Percentiles rank a stretch among this genome's conserved stretches.
Evolutionary conservation across 2,113 vertebrate species (phyloP).

Genomic region (Hippocampus mohnikei): DNA sequence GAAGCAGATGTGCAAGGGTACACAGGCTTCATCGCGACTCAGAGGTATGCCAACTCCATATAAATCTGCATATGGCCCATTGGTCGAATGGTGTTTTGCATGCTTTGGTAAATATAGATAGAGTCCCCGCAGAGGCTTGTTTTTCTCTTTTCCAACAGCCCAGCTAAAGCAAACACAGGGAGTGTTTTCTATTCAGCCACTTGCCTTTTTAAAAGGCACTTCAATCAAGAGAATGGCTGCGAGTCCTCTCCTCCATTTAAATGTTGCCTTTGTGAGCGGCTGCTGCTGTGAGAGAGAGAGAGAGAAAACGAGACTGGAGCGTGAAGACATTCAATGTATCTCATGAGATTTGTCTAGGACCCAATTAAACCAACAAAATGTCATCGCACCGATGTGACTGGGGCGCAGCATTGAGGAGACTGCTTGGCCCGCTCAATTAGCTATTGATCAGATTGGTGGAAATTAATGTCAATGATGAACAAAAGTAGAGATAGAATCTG

Average conservation of each 20-base stretch:
- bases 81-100: slow-evolving; percentile 1
- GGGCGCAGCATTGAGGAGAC: slow-evolving; percentile 9
- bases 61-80: not conserved
- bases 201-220: slow-evolving; percentile 52
- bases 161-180: slow-evolving; percentile 38
- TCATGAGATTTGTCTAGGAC: slow-evolving; percentile 17
- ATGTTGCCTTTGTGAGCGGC: slow-evolving; percentile 40
- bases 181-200: slow-evolving; percentile 44
- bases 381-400: not conserved
- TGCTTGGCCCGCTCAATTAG: slow-evolving; percentile 60
- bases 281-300: slow-evolving; percentile 9
- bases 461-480: slow-evolving; percentile 67
- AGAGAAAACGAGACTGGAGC: slow-evolving; percentile 3
- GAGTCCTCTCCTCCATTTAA: slow-evolving; percentile 30
- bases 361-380: slow-evolving; percentile 4
- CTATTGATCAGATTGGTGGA: slow-evolving; percentile 66
- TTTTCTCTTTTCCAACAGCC: slow-evolving; percentile 27
- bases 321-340: slow-evolving; percentile 13
- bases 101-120: slow-evolving; percentile 1
- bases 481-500: slow-evolving; percentile 66
- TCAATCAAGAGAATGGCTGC: slow-evolving; percentile 50
- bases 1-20: slow-evolving; percentile 12
- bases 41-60: slow-evolving; percentile 12
- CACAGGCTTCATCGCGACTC: slow-evolving; percentile 8
- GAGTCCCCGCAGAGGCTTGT: not conserved